A percentile compares a stretch with the other conserved stretches of the same genome.
Conservation (phyloP, 2,113 vertebrate genomes). For the Odobenus rosmarus region DNA sequence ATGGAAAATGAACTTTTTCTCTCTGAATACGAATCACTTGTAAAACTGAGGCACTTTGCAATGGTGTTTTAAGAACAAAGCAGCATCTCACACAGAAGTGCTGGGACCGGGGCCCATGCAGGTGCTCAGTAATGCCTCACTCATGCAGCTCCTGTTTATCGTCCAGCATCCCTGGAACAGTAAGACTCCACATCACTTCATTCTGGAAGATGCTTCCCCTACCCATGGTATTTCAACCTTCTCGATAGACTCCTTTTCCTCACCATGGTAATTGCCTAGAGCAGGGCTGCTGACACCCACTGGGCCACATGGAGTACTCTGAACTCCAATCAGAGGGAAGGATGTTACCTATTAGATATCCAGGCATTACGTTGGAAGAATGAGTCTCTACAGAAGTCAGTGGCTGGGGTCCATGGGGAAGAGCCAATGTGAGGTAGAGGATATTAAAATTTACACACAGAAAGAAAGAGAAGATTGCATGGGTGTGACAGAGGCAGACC, state of each 20-base stretch:
- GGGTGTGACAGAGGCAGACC: no score
- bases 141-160: neutral
- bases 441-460: neutral
- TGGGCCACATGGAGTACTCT: neutral
- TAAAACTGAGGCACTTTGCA: neutral
- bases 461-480: neutral
- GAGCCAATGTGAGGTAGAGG: neutral
- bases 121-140: neutral
- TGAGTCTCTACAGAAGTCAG: neutral
- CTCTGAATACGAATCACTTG: neutral
- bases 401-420: neutral
- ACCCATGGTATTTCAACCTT: neutral
- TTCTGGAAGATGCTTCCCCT: neutral
- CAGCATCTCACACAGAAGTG: neutral
- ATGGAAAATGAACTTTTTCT: neutral
- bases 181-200: neutral
- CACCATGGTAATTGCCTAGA: neutral
- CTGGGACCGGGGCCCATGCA: neutral
- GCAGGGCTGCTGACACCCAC: neutral
- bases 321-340: neutral
- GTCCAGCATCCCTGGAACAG: neutral
- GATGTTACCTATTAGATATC: neutral
- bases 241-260: neutral
- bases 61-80: neutral
- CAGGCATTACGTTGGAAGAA: neutral